Evolutionary conservation across 2,797 vertebrate species (phyloP).

Genomic region (Thamnophis elegans): DNA sequence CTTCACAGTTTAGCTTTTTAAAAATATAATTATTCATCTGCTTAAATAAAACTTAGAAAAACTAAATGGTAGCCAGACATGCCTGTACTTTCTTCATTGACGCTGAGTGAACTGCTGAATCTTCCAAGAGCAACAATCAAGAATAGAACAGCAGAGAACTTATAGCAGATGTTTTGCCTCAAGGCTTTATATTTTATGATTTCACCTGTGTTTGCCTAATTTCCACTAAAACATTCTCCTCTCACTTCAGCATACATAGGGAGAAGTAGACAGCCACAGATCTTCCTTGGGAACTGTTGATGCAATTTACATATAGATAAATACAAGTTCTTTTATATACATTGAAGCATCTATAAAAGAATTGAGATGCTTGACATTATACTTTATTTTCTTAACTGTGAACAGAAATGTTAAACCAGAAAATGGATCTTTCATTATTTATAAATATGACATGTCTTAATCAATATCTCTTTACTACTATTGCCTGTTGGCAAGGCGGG

Average conservation of each 20-base stretch:
- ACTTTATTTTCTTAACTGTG: conserved; percentile 7
- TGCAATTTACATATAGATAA: conserved; percentile 6
- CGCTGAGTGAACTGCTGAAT: conserved; percentile 19
- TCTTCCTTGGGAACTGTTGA: background rate
- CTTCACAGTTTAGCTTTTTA: background rate
- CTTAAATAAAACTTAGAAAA: conserved; percentile 5
- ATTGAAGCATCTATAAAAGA: background rate
- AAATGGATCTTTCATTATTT: background rate
- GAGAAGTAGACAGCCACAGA: background rate
- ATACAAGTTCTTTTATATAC: background rate
- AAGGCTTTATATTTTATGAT: background rate
- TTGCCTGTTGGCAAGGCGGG: background rate
- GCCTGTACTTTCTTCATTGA: conserved; percentile 6
- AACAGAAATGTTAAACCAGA: conserved; percentile 9
- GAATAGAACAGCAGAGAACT: conserved; percentile 18
- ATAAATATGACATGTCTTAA: conserved; percentile 9
- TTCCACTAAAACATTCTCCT: background rate
- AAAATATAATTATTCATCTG: background rate
- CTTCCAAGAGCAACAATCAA: conserved; percentile 24
- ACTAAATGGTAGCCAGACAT: conserved; percentile 13
- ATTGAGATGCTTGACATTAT: background rate
- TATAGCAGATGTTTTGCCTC: conserved; percentile 32
- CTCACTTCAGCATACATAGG: background rate
- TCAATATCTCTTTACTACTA: conserved; percentile 8
- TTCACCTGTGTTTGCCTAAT: conserved; percentile 32